Percentiles rank a stretch among this genome's conserved stretches.
Evolutionary conservation across 2,888 invertebrate genomes (phyloP).

Genomic region (Crepidodera aurea): DNA sequence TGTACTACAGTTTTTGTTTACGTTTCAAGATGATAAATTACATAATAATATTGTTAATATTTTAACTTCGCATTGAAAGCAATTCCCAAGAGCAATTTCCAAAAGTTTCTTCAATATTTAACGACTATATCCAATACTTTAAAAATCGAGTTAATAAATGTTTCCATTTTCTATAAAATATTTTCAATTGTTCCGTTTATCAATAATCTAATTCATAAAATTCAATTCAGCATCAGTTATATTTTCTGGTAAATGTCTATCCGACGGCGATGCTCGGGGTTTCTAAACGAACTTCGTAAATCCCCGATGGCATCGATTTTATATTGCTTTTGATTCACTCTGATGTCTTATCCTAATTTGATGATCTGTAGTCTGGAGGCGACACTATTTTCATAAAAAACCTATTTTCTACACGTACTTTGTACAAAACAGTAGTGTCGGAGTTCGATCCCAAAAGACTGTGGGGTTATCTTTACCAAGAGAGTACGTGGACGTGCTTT

Average conservation of each 20-base stretch:
- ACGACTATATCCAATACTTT: no score
- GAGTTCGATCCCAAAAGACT: slow-evolving; percentile 6
- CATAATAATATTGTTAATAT: no score
- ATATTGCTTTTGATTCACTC: slow-evolving; percentile 7
- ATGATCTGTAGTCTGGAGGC: slow-evolving; percentile 15
- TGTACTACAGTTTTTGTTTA: no score
- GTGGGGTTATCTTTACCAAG: slow-evolving; percentile 18
- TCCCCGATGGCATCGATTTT: not conserved
- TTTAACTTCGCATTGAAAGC: no score
- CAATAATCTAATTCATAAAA: not conserved
- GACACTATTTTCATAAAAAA: slow-evolving; percentile 18
- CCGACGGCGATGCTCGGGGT: not conserved
- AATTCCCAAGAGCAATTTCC: no score
- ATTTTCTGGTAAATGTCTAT: not conserved
- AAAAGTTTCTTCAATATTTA: no score
- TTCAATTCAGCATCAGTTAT: not conserved
- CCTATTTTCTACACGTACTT: slow-evolving; percentile 19
- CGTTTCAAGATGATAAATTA: no score
- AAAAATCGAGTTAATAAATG: no score
- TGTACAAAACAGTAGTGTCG: slow-evolving; percentile 14
- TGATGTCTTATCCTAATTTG: slow-evolving; percentile 15
- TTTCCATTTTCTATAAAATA: no score
- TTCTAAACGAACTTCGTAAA: not conserved
- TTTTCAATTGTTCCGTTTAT: not conserved
- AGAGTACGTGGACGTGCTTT: slow-evolving; percentile 12